Base-by-base conservation (phyloP, 2,888 invertebrate species). In the Glaucopsyche alexis region DNA sequence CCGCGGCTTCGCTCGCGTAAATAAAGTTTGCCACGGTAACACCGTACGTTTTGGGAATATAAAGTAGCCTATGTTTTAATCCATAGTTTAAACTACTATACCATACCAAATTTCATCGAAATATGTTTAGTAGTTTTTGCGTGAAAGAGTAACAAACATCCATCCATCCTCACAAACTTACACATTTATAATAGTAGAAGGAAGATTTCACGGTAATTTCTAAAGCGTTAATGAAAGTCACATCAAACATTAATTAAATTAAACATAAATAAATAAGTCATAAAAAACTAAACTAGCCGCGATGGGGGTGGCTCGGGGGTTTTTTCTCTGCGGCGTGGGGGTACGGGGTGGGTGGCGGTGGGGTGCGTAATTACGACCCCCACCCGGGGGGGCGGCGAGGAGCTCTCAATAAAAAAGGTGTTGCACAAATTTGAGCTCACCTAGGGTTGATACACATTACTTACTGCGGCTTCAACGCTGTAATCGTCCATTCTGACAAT, bases 331-430 rank as follows among this genome's bases (percentile, higher is more conserved):
- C 29, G 60, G 60, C 13, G 19, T 0, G 29, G 29, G 60, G 60
- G 29, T 13, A 5, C 3, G 55, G 29, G 60, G 60, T 47, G 60
- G 42, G 29, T n/a, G 71, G 47, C 11, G 38, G 50, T 64, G 71
- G 60, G 72, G 73, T 73, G 74, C 76, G 76, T 75, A 84, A 86
- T 87, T 87, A 87, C 87, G 87, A 19, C 87, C 84, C 86, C 85
- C 86, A 80, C 77, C 29, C 4, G 74, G 72, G 79, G 76, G 69
- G 66, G 67, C 52, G 45, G 71, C 47, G 72, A 65, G 73, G 47
- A 29, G 67, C 82, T 82, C 84, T 85, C 82, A 82, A 84, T 85
- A 84, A 84, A 85, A 84, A 84, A 85, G 66, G 85, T 85, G 85
- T 83, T 79, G 81, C 82, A 81, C 81, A 83, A 82, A 81, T 83